Percentiles rank a stretch among this genome's conserved stretches.
These are phyloP conservation scores for Macquaria australasica DNA, from an alignment of 2,113 vertebrate genomes.

Conservation along the genomic window DNA sequence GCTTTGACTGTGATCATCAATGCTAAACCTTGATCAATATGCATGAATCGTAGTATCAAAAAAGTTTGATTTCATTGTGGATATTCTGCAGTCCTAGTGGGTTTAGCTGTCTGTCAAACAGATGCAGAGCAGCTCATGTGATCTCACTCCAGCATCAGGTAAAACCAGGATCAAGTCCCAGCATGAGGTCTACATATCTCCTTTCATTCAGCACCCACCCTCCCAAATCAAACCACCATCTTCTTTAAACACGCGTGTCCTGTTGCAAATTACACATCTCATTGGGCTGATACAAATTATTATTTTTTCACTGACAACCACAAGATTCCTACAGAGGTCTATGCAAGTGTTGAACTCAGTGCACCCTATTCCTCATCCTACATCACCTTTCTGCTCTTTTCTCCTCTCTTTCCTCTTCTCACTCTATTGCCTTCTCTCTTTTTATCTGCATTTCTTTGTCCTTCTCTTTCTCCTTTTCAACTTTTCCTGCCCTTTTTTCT, in stretches of 20 bases:
- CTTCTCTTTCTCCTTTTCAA: background rate
- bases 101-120: background rate
- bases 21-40: no score
- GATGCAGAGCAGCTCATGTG: slow-evolving; percentile 41
- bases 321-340: background rate
- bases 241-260: slow-evolving; percentile 1
- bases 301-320: background rate
- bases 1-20: no score
- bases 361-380: background rate
- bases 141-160: slow-evolving; percentile 48
- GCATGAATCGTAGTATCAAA: background rate
- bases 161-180: slow-evolving; percentile 43
- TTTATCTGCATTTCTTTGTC: background rate
- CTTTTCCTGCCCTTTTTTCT: background rate
- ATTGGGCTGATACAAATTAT: background rate
- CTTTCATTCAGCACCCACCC: slow-evolving; percentile 8
- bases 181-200: slow-evolving; percentile 46
- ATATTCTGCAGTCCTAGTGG: background rate
- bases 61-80: background rate
- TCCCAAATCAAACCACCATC: background rate
- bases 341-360: background rate
- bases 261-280: slow-evolving; percentile 1
- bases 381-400: background rate
- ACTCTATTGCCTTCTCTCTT: background rate
- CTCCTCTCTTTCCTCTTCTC: background rate